Evolutionary conservation across 2,797 vertebrate species (phyloP), one percentile per base, ranked within the genome.

Genomic region (Semaprochilodus insignis): DNA sequence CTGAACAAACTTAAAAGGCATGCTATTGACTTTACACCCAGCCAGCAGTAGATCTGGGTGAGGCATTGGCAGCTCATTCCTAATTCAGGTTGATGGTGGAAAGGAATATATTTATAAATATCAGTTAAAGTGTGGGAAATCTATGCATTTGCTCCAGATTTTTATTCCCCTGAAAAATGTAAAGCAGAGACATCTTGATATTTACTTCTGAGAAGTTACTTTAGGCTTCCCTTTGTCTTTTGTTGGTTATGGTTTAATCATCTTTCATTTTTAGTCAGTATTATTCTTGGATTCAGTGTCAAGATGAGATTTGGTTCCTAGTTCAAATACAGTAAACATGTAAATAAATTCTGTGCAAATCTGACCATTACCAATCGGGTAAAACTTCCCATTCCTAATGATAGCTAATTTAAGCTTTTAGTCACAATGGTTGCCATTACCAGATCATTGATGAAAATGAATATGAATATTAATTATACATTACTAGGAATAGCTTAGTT

Each of bases 1-100:
- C 40, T 27, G 2, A 5, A 34, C 27, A 21, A 80, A 85, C 62
- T 73, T 78, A 48, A 82, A 82, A 85, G 63, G n/a, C 31, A 27
- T 15, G 66, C n/a, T 48, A 59, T 55, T 60, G 77, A 71, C 36
- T 72, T 31, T 60, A 31, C 17, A 4, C 70, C 40, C 19, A 60
- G 67, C 17, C 23, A 79, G 77, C 25, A 79, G 31, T 54, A 52
- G n/a, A 71, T 19, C 15, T 34, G n/a, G 5, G 21, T 16, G 55
- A 60, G 15, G 11, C 23, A 13, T 23, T 14, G 23, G n/a, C 0
- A 17, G 10, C 21, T 31, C 23, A 27, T 72, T 72, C 1, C 23
- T 72, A 23, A 72, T 52, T 51, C 48, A 23, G 48, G 11, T 0
- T 44, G 51, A 71, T 48, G 11, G n/a, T 51, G 36, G 10, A 23